Conservation (phyloP, 2,888 invertebrate genomes). For the Netelia melanura region DNA sequence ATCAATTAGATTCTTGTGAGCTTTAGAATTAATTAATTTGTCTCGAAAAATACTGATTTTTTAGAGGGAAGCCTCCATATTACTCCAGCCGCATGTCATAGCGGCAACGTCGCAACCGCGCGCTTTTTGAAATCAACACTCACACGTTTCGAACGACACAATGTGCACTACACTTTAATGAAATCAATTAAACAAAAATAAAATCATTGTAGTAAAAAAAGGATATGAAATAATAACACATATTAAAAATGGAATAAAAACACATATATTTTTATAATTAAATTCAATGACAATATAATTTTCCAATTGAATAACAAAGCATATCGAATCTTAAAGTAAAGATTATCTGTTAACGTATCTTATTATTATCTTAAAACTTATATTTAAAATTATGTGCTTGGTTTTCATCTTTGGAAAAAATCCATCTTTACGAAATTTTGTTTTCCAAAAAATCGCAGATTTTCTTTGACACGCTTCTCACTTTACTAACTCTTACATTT, state of each 20-base stretch:
- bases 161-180: too few species aligned
- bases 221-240: constrained; percentile 15
- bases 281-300: background rate
- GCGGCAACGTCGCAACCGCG: background rate
- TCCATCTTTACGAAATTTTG: background rate
- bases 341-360: background rate
- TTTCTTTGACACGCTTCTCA: constrained; percentile 16
- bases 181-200: too few species aligned
- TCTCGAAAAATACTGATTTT: constrained; percentile 29
- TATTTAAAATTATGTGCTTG: background rate
- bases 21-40: constrained; percentile 26
- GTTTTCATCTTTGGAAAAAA: background rate
- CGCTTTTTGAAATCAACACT: too few species aligned
- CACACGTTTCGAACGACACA: constrained; percentile 13
- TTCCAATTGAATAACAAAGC: background rate
- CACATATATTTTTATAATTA: constrained; percentile 5
- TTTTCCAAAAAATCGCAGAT: constrained; percentile 30
- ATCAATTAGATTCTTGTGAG: constrained; percentile 41
- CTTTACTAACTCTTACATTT: constrained; percentile 33
- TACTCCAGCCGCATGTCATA: constrained; percentile 28
- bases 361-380: background rate
- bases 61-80: constrained; percentile 23
- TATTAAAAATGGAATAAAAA: background rate
- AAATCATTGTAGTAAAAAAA: too few species aligned
- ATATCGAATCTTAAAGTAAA: background rate